These are phyloP conservation scores for Scaptomyza graminum DNA, from an alignment of 1,140 invertebrate genomes.

Conservation along the genomic window DNA sequence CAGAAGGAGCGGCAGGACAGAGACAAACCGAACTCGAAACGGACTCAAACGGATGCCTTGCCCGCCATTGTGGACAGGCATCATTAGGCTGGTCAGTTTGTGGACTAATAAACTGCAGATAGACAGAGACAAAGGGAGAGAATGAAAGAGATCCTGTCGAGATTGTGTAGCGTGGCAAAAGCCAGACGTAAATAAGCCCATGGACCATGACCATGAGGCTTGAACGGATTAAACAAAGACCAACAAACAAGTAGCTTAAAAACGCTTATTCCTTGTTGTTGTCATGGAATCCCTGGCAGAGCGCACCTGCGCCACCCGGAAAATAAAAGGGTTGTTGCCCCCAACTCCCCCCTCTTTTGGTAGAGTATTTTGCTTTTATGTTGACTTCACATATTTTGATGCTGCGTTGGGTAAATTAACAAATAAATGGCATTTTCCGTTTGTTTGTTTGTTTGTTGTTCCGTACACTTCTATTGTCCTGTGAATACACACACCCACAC, in stretches of 20 bases:
- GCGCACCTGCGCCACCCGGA: too few species aligned
- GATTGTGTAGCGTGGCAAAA: conserved; percentile 17
- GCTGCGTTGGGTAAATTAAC: conserved; percentile 78
- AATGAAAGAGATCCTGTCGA: conserved; percentile 8
- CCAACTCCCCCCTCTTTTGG: too few species aligned
- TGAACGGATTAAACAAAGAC: conserved; percentile 74
- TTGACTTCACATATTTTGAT: conserved; percentile 76
- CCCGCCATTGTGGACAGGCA: conserved; percentile 63
- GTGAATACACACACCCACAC: neutral
- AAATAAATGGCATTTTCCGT: conserved; percentile 77
- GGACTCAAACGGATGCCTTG: conserved; percentile 37
- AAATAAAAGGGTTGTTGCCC: too few species aligned
- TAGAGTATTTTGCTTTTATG: conserved; percentile 38
- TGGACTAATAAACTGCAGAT: conserved; percentile 70
- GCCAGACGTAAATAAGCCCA: conserved; percentile 52
- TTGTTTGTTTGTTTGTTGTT: conserved; percentile 8
- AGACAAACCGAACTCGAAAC: conserved; percentile 51
- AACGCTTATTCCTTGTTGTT: conserved; percentile 35
- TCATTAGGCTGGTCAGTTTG: conserved; percentile 61
- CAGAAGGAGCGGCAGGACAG: conserved; percentile 8
- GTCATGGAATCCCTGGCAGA: too few species aligned
- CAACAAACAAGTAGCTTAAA: conserved; percentile 80
- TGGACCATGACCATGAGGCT: conserved; percentile 1
- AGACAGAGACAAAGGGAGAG: too few species aligned
- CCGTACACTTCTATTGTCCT: conserved; percentile 42